Evolutionary conservation across 92 coral and sea anemone genomes (phyloP).

Genomic region (Phenganax stokvisi): DNA sequence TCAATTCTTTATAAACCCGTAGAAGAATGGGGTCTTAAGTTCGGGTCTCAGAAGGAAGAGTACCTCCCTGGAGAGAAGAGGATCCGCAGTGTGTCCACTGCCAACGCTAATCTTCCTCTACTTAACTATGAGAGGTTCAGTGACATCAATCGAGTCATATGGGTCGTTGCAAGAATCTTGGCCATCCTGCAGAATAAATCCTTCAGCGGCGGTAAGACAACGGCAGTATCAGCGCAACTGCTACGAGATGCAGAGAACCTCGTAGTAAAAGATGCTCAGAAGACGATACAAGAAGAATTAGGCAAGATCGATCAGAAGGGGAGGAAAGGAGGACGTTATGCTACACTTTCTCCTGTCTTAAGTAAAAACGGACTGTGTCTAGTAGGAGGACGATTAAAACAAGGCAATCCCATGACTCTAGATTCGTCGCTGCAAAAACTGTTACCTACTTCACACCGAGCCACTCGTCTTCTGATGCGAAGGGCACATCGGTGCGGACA

Average conservation of each 20-base stretch:
- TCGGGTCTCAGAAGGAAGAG: slow-evolving; percentile 51
- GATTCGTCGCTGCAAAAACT: slow-evolving; percentile 56
- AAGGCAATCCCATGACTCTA: slow-evolving; percentile 54
- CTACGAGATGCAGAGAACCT: slow-evolving; percentile 54
- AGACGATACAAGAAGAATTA: slow-evolving; percentile 29
- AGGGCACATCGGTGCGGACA: slow-evolving; percentile 48
- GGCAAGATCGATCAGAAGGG: slow-evolving; percentile 23
- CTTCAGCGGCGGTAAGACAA: slow-evolving; percentile 45
- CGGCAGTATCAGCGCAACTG: slow-evolving; percentile 38
- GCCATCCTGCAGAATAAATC: slow-evolving; percentile 43
- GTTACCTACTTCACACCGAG: slow-evolving; percentile 55
- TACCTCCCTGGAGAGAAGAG: slow-evolving; percentile 60
- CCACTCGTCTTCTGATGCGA: slow-evolving; percentile 53
- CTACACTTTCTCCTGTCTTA: slow-evolving; percentile 47
- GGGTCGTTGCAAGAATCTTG: slow-evolving; percentile 55
- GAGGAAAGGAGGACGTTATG: slow-evolving; percentile 54
- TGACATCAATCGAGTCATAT: slow-evolving; percentile 48
- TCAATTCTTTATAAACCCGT: slow-evolving; percentile 35
- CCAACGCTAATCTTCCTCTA: slow-evolving; percentile 36
- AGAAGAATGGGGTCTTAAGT: slow-evolving; percentile 60
- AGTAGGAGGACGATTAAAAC: slow-evolving; percentile 45
- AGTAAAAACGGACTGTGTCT: slow-evolving; percentile 56
- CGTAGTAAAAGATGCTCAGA: slow-evolving; percentile 53
- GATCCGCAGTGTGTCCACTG: slow-evolving; percentile 28
- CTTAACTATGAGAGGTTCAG: slow-evolving; percentile 55